Conservation (phyloP, 2,797 vertebrate genomes). For the Natrix natrix region DNA sequence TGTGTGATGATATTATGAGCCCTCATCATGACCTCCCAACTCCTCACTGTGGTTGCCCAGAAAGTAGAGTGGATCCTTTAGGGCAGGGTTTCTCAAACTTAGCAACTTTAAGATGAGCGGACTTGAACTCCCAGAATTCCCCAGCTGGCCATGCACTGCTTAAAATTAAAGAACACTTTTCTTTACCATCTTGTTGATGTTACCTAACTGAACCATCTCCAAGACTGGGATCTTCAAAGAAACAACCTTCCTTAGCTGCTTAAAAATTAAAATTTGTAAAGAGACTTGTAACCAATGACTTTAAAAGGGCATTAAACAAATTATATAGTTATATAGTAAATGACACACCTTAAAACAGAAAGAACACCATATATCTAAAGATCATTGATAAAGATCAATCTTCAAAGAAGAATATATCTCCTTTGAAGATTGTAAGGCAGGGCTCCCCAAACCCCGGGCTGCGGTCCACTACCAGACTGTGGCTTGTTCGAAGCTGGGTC, state of each 20-base stretch:
- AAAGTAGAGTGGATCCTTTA: background rate
- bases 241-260: background rate
- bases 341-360: background rate
- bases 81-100: background rate
- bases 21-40: background rate
- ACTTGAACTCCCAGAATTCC: background rate
- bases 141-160: background rate
- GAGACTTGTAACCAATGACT: background rate
- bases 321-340: background rate
- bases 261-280: background rate
- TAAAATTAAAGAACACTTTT: background rate
- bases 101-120: background rate
- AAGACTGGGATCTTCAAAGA: background rate
- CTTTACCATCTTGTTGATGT: background rate
- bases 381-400: background rate
- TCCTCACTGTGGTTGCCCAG: background rate
- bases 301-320: background rate
- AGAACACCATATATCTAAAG: background rate
- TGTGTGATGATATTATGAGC: background rate
- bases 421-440: background rate
- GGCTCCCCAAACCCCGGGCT: too few species aligned
- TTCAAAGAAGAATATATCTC: background rate
- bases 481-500: background rate
- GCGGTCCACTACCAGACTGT: accelerated
- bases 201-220: background rate